A percentile compares a stretch with the other conserved stretches of the same genome.
phyloP scores from a whole-genome alignment of 1,140 invertebrate genomes.

The Drosophila nigrodunni region DNA sequence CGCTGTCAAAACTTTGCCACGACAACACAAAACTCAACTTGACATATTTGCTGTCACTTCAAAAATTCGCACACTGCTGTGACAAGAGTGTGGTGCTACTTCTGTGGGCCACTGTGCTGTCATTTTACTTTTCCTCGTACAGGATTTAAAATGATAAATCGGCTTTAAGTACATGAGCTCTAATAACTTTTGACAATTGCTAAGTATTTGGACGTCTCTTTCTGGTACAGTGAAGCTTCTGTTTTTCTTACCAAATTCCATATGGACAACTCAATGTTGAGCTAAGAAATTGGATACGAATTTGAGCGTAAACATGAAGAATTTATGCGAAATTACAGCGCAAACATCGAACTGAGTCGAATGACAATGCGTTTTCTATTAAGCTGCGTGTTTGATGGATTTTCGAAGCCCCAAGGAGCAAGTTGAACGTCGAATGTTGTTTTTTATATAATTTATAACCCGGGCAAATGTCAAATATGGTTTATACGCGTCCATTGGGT shows the following conservation, averaged over 20 bases:
- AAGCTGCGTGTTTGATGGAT: slow-evolving; percentile 6
- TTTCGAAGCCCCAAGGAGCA: neutral
- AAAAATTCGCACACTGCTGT: neutral
- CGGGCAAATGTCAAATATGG: slow-evolving; percentile 40
- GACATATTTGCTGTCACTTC: slow-evolving; percentile 14
- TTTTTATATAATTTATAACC: slow-evolving; percentile 34
- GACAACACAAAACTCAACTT: slow-evolving; percentile 12
- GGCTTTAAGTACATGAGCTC: slow-evolving; percentile 33
- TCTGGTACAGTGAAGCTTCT: neutral
- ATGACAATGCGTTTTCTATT: slow-evolving; percentile 38
- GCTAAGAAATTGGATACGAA: neutral
- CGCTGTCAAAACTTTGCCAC: slow-evolving; percentile 60
- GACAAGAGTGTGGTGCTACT: neutral
- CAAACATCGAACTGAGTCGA: neutral
- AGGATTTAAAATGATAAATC: slow-evolving; percentile 48
- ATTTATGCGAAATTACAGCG: slow-evolving; percentile 14
- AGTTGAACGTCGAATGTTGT: neutral
- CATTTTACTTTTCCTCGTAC: neutral
- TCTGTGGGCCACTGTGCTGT: neutral
- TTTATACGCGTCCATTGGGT: slow-evolving; percentile 55
- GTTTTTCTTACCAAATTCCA: neutral
- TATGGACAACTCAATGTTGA: neutral
- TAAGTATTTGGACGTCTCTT: slow-evolving; percentile 39
- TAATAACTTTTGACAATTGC: slow-evolving; percentile 54
- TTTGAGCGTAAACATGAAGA: slow-evolving; percentile 7